Evolutionary conservation across 2,113 vertebrate genomes (phyloP).

Genomic region (Ondatra zibethicus): DNA sequence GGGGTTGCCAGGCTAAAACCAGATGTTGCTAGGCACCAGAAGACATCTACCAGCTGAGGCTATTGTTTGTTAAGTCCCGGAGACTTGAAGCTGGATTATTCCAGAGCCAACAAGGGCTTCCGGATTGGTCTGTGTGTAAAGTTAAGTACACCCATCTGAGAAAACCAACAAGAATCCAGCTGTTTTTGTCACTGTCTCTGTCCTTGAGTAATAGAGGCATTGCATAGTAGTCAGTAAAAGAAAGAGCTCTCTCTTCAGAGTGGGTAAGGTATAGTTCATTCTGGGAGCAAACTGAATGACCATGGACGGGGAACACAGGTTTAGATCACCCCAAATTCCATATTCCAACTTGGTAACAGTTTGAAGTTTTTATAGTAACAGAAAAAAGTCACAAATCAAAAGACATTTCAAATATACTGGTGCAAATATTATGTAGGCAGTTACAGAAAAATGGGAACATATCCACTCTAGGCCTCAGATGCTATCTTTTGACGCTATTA

Average conservation of each 20-base stretch:
- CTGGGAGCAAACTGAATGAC: not conserved
- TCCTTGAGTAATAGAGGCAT: not conserved
- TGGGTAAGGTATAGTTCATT: not conserved
- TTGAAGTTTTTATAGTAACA: not conserved
- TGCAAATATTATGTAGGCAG: not conserved
- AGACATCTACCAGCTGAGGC: not conserved
- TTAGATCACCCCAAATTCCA: not conserved
- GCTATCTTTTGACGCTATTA: not conserved
- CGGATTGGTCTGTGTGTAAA: not conserved
- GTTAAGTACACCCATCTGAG: not conserved
- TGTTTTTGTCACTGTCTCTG: not conserved
- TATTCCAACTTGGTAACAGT: not conserved
- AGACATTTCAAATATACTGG: not conserved
- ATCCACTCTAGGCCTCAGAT: not conserved
- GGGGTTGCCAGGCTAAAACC: conserved; percentile 42
- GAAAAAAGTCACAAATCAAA: not conserved
- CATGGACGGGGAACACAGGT: not conserved
- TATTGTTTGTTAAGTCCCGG: conserved; percentile 62
- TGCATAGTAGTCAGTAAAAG: not conserved
- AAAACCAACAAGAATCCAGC: not conserved
- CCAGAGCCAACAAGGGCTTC: not conserved
- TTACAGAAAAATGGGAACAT: not conserved
- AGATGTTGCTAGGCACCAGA: conserved; percentile 60
- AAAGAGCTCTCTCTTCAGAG: not conserved
- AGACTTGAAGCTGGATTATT: not conserved